Conservation (phyloP, 1,140 invertebrate genomes). For the Chlorops oryzae region DNA sequence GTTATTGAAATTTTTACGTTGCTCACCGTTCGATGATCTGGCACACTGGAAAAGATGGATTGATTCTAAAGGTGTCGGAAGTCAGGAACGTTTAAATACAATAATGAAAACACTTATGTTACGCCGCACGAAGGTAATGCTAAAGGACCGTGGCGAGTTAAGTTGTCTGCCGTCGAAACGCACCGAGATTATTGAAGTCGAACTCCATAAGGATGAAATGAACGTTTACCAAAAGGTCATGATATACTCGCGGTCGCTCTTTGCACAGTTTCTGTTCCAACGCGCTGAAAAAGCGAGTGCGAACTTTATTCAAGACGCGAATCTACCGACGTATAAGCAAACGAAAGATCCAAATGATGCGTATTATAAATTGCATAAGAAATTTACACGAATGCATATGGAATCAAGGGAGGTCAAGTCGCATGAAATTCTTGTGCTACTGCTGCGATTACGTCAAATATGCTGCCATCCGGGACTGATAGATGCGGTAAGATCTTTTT, state of each 20-base stretch:
- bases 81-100: slow-evolving; percentile 65
- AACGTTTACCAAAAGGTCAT: slow-evolving; percentile 71
- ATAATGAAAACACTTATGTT: slow-evolving; percentile 77
- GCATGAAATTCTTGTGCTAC: slow-evolving; percentile 71
- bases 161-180: slow-evolving; percentile 61
- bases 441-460: slow-evolving; percentile 79
- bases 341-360: slow-evolving; percentile 47
- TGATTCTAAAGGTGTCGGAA: slow-evolving; percentile 59
- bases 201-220: slow-evolving; percentile 64
- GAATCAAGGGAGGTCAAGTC: slow-evolving; percentile 58
- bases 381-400: slow-evolving; percentile 55
- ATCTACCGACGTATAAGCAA: slow-evolving; percentile 35
- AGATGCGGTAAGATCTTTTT: slow-evolving; percentile 33
- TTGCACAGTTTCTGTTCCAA: slow-evolving; percentile 69
- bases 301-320: slow-evolving; percentile 25
- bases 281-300: slow-evolving; percentile 65
- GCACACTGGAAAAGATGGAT: slow-evolving; percentile 65
- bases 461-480: slow-evolving; percentile 84
- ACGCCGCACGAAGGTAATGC: slow-evolving; percentile 74
- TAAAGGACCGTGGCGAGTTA: slow-evolving; percentile 56
- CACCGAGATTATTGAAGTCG: slow-evolving; percentile 53
- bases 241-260: slow-evolving; percentile 64
- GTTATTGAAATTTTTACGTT: slow-evolving; percentile 76
- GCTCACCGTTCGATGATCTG: slow-evolving; percentile 83
- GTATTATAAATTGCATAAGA: slow-evolving; percentile 55